Evolutionary conservation across 2,113 vertebrate genomes (phyloP).

Genomic region (Sarotherodon lohbergeri): DNA sequence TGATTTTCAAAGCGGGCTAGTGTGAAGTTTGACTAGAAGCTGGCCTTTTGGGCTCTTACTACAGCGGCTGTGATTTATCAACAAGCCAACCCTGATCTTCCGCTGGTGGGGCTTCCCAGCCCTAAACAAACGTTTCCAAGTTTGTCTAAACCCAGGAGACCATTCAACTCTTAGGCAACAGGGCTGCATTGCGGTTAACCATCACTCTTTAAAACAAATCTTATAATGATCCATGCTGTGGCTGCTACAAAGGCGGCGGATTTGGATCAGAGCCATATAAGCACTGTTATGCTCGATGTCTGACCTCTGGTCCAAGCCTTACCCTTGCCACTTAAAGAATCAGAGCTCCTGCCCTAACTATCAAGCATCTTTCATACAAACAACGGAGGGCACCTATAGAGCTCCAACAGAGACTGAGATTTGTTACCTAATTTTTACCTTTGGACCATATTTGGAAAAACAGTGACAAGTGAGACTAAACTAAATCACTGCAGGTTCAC

Average conservation of each 20-base stretch:
- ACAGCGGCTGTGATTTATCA: constrained; percentile 46
- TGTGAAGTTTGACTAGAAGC: neutral
- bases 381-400: neutral
- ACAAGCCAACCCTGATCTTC: neutral
- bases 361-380: neutral
- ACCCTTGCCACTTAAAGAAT: neutral
- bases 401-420: neutral
- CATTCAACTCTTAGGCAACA: constrained; percentile 36
- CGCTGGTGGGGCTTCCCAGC: neutral
- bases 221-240: constrained; percentile 41
- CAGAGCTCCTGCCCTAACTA: neutral
- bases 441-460: neutral
- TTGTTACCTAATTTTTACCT: neutral
- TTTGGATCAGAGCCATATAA: constrained; percentile 23
- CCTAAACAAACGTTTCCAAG: constrained; percentile 16
- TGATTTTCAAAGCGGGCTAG: constrained; percentile 22
- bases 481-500: neutral
- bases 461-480: neutral
- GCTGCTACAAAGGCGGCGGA: constrained; percentile 5
- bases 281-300: neutral
- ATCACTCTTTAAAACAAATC: constrained; percentile 59
- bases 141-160: constrained; percentile 34
- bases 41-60: constrained; percentile 1
- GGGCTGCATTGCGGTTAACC: constrained; percentile 52
- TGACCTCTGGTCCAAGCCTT: neutral